Conservation (phyloP, 2,888 invertebrate genomes). For the Machimus rusticus region DNA sequence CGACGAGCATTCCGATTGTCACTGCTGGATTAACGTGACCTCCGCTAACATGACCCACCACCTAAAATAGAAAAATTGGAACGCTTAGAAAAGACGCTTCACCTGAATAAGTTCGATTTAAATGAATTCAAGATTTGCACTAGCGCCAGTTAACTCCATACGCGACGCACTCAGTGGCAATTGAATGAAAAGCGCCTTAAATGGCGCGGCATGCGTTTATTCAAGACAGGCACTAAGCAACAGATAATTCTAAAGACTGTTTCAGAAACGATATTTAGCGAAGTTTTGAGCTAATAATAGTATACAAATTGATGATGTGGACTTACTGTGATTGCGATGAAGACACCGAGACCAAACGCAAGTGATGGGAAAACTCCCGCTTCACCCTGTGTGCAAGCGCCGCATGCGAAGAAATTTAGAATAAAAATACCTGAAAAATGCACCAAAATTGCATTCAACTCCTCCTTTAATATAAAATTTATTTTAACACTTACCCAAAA, state of each 20-base stretch:
- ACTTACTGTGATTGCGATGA: conserved; percentile 79
- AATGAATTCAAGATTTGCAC: background rate
- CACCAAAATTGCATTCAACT: background rate
- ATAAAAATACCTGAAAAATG: conserved; percentile 72
- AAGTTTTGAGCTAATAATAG: background rate
- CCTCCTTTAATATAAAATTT: background rate
- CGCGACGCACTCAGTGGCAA: background rate
- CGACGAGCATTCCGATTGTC: conserved; percentile 79
- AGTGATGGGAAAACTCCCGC: conserved; percentile 73
- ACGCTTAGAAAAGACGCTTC: background rate
- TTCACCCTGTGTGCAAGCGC: conserved; percentile 71
- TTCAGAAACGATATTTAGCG: background rate
- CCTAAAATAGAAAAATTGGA: conserved; percentile 62
- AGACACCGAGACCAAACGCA: conserved; percentile 86
- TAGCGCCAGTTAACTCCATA: background rate
- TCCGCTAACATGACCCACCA: conserved; percentile 86
- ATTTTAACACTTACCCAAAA: conserved; percentile 68
- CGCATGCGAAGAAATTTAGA: conserved; percentile 90
- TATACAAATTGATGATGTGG: background rate
- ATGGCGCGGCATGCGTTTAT: background rate
- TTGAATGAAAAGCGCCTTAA: background rate
- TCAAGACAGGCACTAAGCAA: background rate
- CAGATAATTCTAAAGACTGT: background rate
- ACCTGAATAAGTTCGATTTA: background rate
- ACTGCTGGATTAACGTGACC: conserved; percentile 95